These are phyloP conservation scores for Bothrops jararaca DNA, from an alignment of 2,113 vertebrate species.

Conservation along the genomic window DNA sequence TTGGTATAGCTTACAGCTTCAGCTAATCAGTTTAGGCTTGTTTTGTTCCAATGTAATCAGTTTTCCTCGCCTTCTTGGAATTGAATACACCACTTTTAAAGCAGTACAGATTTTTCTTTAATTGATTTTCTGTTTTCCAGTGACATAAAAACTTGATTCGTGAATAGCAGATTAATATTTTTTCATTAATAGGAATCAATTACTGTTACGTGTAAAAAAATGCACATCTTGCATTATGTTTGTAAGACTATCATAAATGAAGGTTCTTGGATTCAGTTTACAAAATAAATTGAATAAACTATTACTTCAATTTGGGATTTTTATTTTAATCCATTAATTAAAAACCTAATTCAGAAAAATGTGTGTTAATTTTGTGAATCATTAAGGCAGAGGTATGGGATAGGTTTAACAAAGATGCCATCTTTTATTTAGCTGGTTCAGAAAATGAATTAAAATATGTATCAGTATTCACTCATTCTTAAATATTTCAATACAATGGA, in stretches of 20 bases:
- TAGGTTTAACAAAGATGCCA: not conserved
- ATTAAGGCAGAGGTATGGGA: conserved; percentile 4
- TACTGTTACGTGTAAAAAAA: not conserved
- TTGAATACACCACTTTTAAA: not conserved
- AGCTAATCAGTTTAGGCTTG: not conserved
- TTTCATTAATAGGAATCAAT: not conserved
- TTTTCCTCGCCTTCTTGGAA: not conserved
- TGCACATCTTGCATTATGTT: not conserved
- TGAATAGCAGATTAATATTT: conserved; percentile 10
- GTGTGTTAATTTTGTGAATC: not conserved
- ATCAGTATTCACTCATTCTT: not conserved
- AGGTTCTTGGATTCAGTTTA: not conserved
- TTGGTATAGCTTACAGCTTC: not conserved
- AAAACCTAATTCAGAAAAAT: not conserved
- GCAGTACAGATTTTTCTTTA: not conserved
- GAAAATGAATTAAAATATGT: conserved; percentile 14
- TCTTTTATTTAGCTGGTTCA: conserved; percentile 6
- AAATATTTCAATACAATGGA: not conserved
- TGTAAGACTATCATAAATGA: not conserved
- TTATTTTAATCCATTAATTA: not conserved
- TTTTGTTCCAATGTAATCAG: rapidly evolving
- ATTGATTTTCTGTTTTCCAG: not conserved
- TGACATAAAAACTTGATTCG: not conserved
- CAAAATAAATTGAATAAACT: not conserved
- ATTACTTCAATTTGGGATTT: not conserved